A percentile compares a stretch with the other conserved stretches of the same genome.
These are phyloP conservation scores for Ancistrus triradiatus DNA, from an alignment of 2,113 vertebrate species.

Conservation along the genomic window DNA sequence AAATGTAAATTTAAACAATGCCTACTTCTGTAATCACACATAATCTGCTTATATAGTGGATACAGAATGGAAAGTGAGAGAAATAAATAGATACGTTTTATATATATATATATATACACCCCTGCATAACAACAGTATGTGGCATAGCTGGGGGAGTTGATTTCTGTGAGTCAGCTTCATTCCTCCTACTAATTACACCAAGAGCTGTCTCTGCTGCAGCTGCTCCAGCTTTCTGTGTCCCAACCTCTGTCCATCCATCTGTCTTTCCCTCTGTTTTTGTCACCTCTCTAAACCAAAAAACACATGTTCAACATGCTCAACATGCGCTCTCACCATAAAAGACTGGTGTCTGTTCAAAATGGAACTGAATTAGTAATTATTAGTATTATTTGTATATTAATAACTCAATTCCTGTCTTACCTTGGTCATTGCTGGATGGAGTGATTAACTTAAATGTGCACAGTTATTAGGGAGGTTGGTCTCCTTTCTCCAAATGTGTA, in stretches of 20 bases:
- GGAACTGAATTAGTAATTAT: constrained; percentile 31
- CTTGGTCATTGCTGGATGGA: too few species aligned
- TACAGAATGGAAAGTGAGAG: neutral
- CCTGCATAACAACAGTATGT: constrained; percentile 8
- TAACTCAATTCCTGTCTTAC: too few species aligned
- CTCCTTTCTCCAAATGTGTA: neutral
- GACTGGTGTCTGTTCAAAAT: constrained; percentile 32
- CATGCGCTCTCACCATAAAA: too few species aligned
- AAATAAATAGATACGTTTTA: too few species aligned
- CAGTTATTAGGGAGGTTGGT: neutral
- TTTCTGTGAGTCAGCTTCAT: constrained; percentile 34
- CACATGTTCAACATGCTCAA: too few species aligned
- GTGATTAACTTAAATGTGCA: neutral
- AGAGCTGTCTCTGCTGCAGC: constrained; percentile 22
- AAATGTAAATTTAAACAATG: too few species aligned
- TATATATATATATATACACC: too few species aligned
- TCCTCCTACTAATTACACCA: constrained; percentile 41
- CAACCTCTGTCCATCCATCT: neutral
- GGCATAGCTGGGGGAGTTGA: constrained; percentile 11
- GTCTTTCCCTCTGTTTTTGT: neutral
- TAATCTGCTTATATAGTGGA: neutral
- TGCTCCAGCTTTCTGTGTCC: constrained; percentile 17
- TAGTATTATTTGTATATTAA: too few species aligned
- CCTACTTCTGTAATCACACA: neutral
- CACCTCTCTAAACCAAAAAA: too few species aligned